Evolutionary conservation across 2,888 invertebrate species (phyloP).

Genomic region (Caenorhabditis virilis): DNA sequence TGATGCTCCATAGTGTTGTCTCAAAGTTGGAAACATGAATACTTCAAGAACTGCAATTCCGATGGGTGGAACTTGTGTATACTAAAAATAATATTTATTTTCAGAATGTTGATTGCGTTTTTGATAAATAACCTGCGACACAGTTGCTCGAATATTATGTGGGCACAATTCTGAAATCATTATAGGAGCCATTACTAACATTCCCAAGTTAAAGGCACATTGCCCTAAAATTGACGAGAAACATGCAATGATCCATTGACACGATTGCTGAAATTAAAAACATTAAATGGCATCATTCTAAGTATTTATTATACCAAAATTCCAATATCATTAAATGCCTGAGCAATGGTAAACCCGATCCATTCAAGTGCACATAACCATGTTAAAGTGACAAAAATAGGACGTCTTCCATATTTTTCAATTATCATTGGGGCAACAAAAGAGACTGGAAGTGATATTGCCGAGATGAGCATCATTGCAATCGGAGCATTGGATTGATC

Average conservation of each 20-base stretch:
- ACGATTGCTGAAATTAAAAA: neutral
- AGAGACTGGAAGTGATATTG: conserved; percentile 53
- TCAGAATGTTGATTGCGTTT: no score
- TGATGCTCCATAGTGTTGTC: conserved; percentile 43
- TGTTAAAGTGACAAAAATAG: conserved; percentile 53
- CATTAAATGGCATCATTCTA: no score
- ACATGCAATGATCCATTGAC: conserved; percentile 29
- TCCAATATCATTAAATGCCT: conserved; percentile 46
- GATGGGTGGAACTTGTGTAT: conserved; percentile 60
- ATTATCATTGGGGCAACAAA: conserved; percentile 57
- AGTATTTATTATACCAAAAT: conserved; percentile 5
- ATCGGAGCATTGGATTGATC: conserved; percentile 52
- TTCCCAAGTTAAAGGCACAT: conserved; percentile 56
- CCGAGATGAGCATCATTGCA: conserved; percentile 48
- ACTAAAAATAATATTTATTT: conserved; percentile 28
- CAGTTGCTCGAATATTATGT: conserved; percentile 55
- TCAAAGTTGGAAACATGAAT: conserved; percentile 51
- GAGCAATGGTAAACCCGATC: conserved; percentile 47
- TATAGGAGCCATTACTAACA: conserved; percentile 60
- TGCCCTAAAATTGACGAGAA: conserved; percentile 48
- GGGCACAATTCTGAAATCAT: conserved; percentile 62
- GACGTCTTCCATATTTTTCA: conserved; percentile 54
- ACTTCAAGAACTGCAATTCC: conserved; percentile 55
- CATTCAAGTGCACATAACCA: conserved; percentile 57
- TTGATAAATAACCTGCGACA: conserved; percentile 31